Conservation (phyloP, 2,113 vertebrate genomes). For the Dipodomys spectabilis region DNA sequence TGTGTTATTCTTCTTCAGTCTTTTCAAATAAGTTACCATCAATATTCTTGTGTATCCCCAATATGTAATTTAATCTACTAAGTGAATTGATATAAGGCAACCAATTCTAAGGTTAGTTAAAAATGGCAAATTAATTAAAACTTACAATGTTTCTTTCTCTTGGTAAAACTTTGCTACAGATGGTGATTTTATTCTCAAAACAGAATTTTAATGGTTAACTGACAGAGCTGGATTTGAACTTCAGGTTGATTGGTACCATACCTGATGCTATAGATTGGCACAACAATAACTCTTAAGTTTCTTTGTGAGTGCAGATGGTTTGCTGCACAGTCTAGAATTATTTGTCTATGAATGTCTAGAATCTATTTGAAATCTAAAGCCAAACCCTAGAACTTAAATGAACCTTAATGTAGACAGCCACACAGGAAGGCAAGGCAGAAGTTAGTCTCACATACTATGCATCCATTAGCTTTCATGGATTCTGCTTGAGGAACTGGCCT, state of each 20-base stretch:
- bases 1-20: neutral
- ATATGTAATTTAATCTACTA: neutral
- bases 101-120: too few species aligned
- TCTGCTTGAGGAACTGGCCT: neutral
- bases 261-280: neutral
- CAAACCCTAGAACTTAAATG: neutral
- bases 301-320: neutral
- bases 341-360: neutral
- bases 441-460: neutral
- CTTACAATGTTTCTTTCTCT: neutral
- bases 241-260: neutral
- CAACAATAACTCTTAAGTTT: neutral
- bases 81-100: neutral
- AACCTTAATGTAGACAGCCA: neutral
- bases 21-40: neutral
- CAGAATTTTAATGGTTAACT: neutral
- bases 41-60: neutral
- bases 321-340: neutral
- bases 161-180: neutral
- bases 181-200: neutral
- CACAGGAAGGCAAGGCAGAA: too few species aligned
- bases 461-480: neutral
- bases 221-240: neutral
- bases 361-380: neutral
- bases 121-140: neutral